Base-by-base conservation (phyloP, 2,797 vertebrate genomes). In the Neoniphon sammara region DNA sequence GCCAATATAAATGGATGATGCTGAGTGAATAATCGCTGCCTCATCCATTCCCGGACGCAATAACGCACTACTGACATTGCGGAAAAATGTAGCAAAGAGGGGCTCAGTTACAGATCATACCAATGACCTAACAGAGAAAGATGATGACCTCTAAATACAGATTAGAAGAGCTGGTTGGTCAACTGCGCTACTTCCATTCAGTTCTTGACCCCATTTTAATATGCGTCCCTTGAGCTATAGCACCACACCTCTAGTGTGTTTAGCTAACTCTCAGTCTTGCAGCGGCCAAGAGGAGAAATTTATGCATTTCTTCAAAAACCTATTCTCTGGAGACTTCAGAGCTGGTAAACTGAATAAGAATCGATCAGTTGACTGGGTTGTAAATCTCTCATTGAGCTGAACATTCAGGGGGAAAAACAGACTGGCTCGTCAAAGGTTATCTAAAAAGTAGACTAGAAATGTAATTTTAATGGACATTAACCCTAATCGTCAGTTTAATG, bases 1-100 rank as follows among this genome's bases (percentile, higher is more conserved):
- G 44, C 75, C 85, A 85, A 85, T 92, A 91, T 92, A 90, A 88
- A 75, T 47, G 30, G 72, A 88, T 88, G 90, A 92, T 87, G 86
- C 83, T 72, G 84, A 81, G 75, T 93, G 91, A 93, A 88, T 88
- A 91, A 90, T 88, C 64, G 77, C 80, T 81, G 65, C 79, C 81
- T 93, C 90, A 91, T 88, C 76, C 60, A 20, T 91, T 93, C 85
- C 88, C 62, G 77, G 83, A 89, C 77, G 70, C 77, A 77, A 66
- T 84, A 86, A 76, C 10, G 18, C 31, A 61, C 34, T 72, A 46
- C 57, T 74, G 85, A 61, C 77, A 82, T 64, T 55, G 73, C 80
- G 73, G 67, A 36, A 47, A 60, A 69, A 80, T n/a, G 27, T 39
- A 63, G 42, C 34, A 70, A 47, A 47, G 64, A 57, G 56, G 55